Percentiles rank a stretch among this genome's conserved stretches.
Conservation (phyloP, 2,113 vertebrate genomes). For the Calypte anna region DNA sequence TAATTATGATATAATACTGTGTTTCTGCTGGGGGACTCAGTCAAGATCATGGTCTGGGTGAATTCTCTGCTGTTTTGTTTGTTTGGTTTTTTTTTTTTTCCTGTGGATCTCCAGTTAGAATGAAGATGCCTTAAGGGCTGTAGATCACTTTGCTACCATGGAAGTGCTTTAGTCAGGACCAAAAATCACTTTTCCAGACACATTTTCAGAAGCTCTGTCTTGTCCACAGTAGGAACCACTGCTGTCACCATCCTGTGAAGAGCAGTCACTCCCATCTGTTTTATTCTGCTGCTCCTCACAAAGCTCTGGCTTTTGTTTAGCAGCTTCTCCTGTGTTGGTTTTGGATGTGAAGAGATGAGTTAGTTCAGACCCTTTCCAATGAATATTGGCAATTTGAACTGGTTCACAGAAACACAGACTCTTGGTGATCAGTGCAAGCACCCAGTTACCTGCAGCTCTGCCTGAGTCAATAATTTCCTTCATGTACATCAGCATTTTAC, state of each 20-base stretch:
- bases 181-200: neutral
- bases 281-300: neutral
- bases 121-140: neutral
- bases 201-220: neutral
- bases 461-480: neutral
- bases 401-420: neutral
- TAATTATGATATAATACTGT: neutral
- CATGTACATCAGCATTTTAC: accelerated
- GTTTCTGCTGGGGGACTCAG: neutral
- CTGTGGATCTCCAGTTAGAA: neutral
- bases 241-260: neutral
- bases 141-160: accelerated
- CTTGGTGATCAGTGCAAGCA: neutral
- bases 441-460: neutral
- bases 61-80: neutral
- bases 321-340: neutral
- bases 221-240: neutral
- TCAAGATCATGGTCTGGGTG: neutral
- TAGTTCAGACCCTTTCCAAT: neutral
- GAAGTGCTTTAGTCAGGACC: neutral
- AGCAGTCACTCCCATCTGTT: neutral
- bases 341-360: neutral
- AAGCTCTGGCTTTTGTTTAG: neutral
- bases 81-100: neutral
- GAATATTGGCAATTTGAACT: neutral